These are phyloP conservation scores for Mobula birostris DNA, from an alignment of 2,113 vertebrate genomes.

Conservation along the genomic window DNA sequence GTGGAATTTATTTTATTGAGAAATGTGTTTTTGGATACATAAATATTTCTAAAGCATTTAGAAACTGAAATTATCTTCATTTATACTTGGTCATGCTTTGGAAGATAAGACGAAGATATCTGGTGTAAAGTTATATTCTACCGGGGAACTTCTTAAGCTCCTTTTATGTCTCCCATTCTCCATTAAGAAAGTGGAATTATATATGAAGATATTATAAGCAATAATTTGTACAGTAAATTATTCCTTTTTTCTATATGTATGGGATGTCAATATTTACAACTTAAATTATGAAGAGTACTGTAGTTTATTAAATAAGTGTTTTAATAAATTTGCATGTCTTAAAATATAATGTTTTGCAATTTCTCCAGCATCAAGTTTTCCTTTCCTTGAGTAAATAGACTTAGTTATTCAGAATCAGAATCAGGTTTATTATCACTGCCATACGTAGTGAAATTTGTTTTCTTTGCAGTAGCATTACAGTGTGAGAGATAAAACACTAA, in stretches of 20 bases:
- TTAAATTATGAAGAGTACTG: constrained; percentile 38
- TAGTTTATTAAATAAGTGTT: constrained; percentile 37
- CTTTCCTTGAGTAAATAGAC: not conserved
- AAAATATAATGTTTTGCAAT: constrained; percentile 11
- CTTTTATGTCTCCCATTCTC: constrained; percentile 18
- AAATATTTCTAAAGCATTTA: constrained; percentile 20
- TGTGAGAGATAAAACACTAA: too few relatives aligned
- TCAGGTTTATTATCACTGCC: too few relatives aligned
- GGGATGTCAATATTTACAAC: constrained; percentile 53
- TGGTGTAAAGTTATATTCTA: not conserved
- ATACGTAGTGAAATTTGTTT: too few relatives aligned
- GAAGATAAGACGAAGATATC: not conserved
- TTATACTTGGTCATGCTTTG: not conserved
- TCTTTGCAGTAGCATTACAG: too few relatives aligned
- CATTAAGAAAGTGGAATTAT: constrained; percentile 48
- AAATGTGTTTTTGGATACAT: not conserved
- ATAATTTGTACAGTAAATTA: constrained; percentile 79
- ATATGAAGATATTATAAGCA: constrained; percentile 62
- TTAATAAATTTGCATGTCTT: constrained; percentile 37
- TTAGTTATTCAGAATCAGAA: too few relatives aligned
- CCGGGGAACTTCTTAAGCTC: not conserved
- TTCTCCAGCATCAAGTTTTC: not conserved
- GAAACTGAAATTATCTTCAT: constrained; percentile 1
- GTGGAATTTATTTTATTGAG: constrained; percentile 8
- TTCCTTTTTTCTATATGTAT: constrained; percentile 67